Evolutionary conservation across 2,888 invertebrate genomes (phyloP).

Genomic region (Busseola fusca): DNA sequence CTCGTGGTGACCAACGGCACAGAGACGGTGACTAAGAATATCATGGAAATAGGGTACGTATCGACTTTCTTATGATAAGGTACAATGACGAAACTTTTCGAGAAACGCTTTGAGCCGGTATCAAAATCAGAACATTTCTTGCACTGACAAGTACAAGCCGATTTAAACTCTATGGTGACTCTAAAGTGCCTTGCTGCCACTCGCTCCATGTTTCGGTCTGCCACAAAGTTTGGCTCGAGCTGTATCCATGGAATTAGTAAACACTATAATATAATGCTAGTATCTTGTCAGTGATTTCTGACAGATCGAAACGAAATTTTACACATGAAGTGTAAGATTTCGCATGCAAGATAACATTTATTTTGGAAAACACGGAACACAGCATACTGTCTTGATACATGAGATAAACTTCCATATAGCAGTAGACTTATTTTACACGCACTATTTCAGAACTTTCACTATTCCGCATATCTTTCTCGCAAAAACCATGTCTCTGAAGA

Average conservation of each 20-base stretch:
- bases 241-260: background rate
- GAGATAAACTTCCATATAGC: no score
- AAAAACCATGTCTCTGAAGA: no score
- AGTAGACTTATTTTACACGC: no score
- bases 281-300: background rate
- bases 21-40: constrained; percentile 11
- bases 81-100: no score
- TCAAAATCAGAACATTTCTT: background rate
- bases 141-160: background rate
- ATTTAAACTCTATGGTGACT: background rate
- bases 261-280: background rate
- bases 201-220: background rate
- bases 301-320: background rate
- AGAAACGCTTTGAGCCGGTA: background rate
- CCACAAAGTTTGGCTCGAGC: background rate
- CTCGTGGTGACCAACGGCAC: constrained; percentile 8
- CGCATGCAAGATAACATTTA: no score
- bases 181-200: background rate
- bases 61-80: background rate
- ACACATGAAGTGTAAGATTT: no score
- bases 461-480: no score
- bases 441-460: no score
- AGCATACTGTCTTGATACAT: no score
- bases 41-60: no score
- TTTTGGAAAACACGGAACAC: no score